A percentile compares a stretch with the other conserved stretches of the same genome.
These are phyloP conservation scores for Parotia lawesii DNA, from an alignment of 2,113 vertebrate genomes.

Conservation along the genomic window DNA sequence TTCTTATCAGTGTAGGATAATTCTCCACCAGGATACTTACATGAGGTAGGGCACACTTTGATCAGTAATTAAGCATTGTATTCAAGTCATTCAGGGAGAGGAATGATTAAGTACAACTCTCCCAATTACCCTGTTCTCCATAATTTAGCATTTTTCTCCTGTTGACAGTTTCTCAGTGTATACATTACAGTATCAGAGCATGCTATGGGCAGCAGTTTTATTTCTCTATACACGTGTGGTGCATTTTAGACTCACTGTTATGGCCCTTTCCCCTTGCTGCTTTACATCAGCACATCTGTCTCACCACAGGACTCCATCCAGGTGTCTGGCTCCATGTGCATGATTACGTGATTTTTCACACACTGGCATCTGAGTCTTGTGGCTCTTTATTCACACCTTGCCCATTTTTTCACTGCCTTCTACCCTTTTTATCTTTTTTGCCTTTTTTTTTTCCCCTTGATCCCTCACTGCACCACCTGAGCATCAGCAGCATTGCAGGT, in stretches of 20 bases:
- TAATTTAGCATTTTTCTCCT: neutral
- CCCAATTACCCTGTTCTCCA: neutral
- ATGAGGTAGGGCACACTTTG: neutral
- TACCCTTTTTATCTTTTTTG: neutral
- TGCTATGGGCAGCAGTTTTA: neutral
- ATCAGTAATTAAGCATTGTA: neutral
- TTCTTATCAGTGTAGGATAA: neutral
- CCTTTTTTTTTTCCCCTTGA: too few relatives aligned
- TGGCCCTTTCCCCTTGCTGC: neutral
- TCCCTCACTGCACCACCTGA: neutral
- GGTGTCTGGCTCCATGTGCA: neutral
- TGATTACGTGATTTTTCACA: rapidly evolving
- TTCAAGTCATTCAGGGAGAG: neutral
- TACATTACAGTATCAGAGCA: neutral
- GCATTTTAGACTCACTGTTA: neutral
- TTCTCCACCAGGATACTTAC: neutral
- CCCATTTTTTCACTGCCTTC: neutral
- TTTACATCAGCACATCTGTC: neutral
- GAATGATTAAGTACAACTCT: neutral
- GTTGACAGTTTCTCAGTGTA: neutral
- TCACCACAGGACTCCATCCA: neutral
- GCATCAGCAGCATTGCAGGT: neutral
- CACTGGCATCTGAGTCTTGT: neutral
- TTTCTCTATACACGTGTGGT: neutral
- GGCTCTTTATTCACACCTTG: neutral